These are phyloP conservation scores for Microcebus jonahi DNA, from an alignment of 2,113 vertebrate genomes.

Conservation along the genomic window DNA sequence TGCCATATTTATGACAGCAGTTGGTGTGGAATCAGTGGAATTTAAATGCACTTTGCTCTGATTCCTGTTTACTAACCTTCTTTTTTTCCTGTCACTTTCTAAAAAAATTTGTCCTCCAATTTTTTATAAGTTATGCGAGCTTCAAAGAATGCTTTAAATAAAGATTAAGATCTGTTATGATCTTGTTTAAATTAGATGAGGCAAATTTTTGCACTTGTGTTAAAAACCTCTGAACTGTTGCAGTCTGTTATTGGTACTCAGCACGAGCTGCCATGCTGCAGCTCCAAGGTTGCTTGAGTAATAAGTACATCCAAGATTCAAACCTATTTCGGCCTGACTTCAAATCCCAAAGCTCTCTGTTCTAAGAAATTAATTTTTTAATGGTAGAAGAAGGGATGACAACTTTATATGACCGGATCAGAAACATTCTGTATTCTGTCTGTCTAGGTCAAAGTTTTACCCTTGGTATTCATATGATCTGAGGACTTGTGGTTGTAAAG, in stretches of 20 bases:
- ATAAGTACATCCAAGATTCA: background rate
- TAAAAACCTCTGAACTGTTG: background rate
- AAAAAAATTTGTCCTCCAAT: background rate
- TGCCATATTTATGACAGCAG: background rate
- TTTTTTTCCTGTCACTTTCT: background rate
- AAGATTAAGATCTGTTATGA: background rate
- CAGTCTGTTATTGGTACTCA: too few relatives aligned
- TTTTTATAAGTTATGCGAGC: background rate
- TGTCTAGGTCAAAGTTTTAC: background rate
- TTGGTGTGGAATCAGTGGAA: background rate
- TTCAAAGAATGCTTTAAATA: background rate
- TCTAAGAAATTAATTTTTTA: background rate
- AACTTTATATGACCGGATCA: background rate
- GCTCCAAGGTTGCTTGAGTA: background rate
- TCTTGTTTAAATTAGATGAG: background rate
- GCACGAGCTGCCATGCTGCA: fast-evolving
- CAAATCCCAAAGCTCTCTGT: background rate
- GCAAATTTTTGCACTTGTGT: background rate
- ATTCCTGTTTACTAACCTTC: background rate
- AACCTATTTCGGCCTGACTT: background rate
- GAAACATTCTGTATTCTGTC: background rate
- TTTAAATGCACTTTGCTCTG: background rate
- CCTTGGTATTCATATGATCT: background rate
- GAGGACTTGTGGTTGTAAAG: background rate
- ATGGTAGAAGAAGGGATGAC: background rate